Percentiles rank a stretch among this genome's conserved stretches.
Evolutionary conservation across 2,113 vertebrate species (phyloP).

Genomic region (Cariama cristata): DNA sequence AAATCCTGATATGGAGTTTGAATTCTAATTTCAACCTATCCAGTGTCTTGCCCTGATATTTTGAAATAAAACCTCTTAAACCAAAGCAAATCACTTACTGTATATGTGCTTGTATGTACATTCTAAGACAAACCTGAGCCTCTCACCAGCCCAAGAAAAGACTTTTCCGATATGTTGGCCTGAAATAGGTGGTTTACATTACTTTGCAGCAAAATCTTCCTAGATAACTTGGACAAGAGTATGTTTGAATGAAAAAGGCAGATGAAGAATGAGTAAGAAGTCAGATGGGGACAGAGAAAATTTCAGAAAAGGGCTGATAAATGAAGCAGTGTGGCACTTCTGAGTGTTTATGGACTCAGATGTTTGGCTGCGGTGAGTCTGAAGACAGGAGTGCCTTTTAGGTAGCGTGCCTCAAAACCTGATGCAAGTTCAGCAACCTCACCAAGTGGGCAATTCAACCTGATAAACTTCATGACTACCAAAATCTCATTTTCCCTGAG

Average conservation of each 20-base stretch:
- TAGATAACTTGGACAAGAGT: neutral
- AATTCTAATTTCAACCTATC: neutral
- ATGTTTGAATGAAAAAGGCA: neutral
- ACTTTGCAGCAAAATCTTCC: neutral
- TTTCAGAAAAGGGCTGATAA: neutral
- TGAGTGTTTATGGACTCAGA: neutral
- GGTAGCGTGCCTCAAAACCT: neutral
- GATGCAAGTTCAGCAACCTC: neutral
- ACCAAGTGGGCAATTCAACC: neutral
- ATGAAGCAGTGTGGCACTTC: neutral
- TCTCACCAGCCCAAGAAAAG: neutral
- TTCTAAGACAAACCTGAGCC: neutral
- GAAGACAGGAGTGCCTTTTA: neutral
- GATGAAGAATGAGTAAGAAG: conserved; percentile 1
- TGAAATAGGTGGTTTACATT: neutral
- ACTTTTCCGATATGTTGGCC: neutral
- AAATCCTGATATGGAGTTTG: neutral
- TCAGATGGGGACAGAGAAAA: neutral
- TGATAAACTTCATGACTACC: neutral
- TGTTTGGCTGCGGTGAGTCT: neutral
- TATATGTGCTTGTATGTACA: neutral
- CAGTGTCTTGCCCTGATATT: neutral
- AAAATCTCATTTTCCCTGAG: neutral
- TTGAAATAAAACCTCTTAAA: neutral
- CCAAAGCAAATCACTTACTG: neutral